A percentile compares a stretch with the other conserved stretches of the same genome.
phyloP scores from a whole-genome alignment of 2,113 vertebrate species.

The Crotalus tigris region DNA sequence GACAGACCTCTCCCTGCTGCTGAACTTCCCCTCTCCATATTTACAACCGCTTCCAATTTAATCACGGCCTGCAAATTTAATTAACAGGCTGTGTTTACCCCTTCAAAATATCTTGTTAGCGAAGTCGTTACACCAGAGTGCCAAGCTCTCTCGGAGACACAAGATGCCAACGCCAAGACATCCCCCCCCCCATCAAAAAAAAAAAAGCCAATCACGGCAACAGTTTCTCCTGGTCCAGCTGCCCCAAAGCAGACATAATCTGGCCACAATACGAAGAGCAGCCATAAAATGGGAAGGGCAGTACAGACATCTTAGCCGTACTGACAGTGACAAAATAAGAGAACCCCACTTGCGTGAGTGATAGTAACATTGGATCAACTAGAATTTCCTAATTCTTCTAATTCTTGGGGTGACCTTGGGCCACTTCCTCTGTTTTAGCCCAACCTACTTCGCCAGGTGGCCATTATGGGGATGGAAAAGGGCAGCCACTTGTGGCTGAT shows the following conservation, averaged over 20 bases:
- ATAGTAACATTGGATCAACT: neutral
- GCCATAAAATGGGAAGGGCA: neutral
- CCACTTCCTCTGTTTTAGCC: too few species aligned
- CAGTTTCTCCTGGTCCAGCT: neutral
- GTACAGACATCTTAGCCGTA: neutral
- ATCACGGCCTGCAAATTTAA: conserved; percentile 16
- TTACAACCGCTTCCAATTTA: neutral
- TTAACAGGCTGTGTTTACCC: conserved; percentile 15
- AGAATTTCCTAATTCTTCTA: neutral
- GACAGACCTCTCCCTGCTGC: neutral
- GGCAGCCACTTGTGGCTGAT: neutral
- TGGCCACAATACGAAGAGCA: neutral
- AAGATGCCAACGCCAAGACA: neutral
- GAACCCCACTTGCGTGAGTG: neutral
- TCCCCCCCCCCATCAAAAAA: neutral
- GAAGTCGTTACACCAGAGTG: neutral
- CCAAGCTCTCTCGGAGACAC: neutral
- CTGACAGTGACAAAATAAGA: neutral
- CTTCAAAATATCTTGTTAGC: conserved; percentile 16
- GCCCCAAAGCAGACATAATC: neutral
- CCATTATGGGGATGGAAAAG: too few species aligned
- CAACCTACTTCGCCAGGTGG: too few species aligned
- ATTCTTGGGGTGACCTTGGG: too few species aligned
- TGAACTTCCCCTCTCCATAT: neutral
- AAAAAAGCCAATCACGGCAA: neutral